Percentiles rank a stretch among this genome's conserved stretches.
Conservation (phyloP, 2,113 vertebrate species). For the Turdus rufiventris region DNA sequence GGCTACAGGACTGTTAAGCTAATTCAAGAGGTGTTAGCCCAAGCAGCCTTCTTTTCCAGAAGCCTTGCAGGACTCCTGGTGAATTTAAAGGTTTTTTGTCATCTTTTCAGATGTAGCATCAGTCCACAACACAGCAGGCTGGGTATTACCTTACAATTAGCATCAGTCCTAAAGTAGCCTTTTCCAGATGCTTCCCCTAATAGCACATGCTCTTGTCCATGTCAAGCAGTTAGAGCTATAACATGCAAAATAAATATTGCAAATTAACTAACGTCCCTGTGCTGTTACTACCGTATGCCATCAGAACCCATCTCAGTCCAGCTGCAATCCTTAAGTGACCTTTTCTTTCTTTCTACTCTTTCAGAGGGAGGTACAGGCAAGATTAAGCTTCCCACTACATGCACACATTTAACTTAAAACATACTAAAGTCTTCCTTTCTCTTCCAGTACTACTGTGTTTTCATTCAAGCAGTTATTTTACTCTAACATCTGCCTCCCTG, state of each 20-base stretch:
- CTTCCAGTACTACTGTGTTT: not conserved
- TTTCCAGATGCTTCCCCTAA: conserved; percentile 16
- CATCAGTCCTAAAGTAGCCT: conserved; percentile 44
- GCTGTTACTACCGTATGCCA: not conserved
- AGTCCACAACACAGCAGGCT: not conserved
- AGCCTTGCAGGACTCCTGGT: not conserved
- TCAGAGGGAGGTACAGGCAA: not conserved
- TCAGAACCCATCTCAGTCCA: not conserved
- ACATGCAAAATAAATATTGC: conserved; percentile 27
- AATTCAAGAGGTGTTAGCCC: conserved; percentile 7
- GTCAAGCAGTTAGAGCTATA: conserved; percentile 26
- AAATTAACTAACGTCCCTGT: not conserved
- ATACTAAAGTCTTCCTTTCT: not conserved
- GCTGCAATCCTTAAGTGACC: not conserved
- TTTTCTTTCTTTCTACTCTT: not conserved
- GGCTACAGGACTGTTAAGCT: conserved; percentile 46
- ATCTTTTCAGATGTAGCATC: not conserved
- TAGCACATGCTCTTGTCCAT: conserved; percentile 37
- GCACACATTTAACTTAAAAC: not conserved
- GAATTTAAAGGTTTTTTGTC: conserved; percentile 1
- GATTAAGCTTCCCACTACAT: not conserved
- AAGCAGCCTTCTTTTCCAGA: not conserved
- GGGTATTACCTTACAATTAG: conserved; percentile 9
- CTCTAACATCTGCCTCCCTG: not conserved
- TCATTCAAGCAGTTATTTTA: not conserved